phyloP scores from a whole-genome alignment of 1,140 invertebrate species.

The Drosophila chauvacae region DNA sequence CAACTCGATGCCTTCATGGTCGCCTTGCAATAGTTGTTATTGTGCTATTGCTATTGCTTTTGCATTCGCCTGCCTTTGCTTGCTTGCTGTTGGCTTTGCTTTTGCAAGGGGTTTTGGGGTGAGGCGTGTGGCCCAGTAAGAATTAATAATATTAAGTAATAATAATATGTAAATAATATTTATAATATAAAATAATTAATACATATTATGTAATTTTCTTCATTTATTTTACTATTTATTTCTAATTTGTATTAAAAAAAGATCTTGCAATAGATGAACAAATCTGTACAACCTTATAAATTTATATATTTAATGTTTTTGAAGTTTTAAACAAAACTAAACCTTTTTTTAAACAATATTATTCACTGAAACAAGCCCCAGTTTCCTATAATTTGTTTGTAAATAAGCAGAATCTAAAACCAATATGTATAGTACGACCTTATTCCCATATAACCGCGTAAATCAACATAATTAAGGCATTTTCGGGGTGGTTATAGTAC shows the following conservation, averaged over 20 bases:
- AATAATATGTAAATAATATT: not conserved
- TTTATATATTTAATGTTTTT: too few species aligned
- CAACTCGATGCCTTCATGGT: conserved; percentile 72
- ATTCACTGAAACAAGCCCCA: too few species aligned
- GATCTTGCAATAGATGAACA: too few species aligned
- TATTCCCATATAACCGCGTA: not conserved
- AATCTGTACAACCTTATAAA: too few species aligned
- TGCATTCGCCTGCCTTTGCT: conserved; percentile 9
- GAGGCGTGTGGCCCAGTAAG: not conserved
- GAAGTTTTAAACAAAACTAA: not conserved
- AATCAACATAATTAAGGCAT: conserved; percentile 28
- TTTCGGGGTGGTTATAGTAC: not conserved
- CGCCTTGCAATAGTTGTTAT: conserved; percentile 58
- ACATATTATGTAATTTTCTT: too few species aligned
- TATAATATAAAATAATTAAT: too few species aligned
- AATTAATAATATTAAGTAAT: not conserved
- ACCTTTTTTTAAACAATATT: too few species aligned
- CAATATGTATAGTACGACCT: not conserved
- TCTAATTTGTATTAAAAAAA: too few species aligned
- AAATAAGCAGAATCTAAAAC: not conserved
- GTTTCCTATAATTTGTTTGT: too few species aligned
- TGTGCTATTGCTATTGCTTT: conserved; percentile 47
- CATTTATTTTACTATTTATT: too few species aligned
- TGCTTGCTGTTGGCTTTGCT: conserved; percentile 1
- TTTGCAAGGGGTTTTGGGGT: conserved; percentile 1